These are phyloP conservation scores for Acyrthosiphon pisum DNA, from an alignment of 1,140 invertebrate species.

Conservation along the genomic window DNA sequence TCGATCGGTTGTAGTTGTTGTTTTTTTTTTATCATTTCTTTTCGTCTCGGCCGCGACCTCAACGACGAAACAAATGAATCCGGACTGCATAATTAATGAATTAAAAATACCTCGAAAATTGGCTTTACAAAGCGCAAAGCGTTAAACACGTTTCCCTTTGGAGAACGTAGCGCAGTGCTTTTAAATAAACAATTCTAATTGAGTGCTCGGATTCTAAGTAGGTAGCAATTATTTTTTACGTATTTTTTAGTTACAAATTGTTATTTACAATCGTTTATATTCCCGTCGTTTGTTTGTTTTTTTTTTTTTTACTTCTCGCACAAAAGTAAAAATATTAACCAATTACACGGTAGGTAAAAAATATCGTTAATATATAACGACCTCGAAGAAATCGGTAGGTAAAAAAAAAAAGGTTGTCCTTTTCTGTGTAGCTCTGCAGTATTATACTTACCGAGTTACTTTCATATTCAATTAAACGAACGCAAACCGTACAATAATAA, in stretches of 20 bases:
- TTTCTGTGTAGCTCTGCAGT: not conserved
- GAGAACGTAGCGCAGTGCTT: not conserved
- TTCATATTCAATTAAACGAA: not conserved
- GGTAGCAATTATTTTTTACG: not conserved
- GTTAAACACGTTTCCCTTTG: not conserved
- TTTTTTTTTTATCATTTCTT: not conserved
- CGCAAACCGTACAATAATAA: not conserved
- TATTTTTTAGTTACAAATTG: slow-evolving; percentile 8
- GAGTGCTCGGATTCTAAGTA: not conserved
- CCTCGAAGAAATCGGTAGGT: not conserved
- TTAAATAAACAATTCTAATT: not conserved
- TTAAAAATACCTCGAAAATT: not conserved
- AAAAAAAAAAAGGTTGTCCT: not conserved
- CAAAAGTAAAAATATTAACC: not conserved
- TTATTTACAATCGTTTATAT: not conserved
- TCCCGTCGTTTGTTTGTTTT: not conserved
- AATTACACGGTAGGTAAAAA: not conserved
- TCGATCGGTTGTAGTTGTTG: not conserved
- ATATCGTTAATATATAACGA: not conserved
- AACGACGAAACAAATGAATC: not conserved
- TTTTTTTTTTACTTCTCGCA: not conserved
- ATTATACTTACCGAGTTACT: not conserved
- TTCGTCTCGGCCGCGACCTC: not conserved
- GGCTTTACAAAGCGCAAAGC: not conserved
- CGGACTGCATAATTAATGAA: not conserved